A percentile compares a stretch with the other conserved stretches of the same genome.
Evolutionary conservation across 2,113 vertebrate genomes (phyloP).

Genomic region (Corvus hawaiiensis): DNA sequence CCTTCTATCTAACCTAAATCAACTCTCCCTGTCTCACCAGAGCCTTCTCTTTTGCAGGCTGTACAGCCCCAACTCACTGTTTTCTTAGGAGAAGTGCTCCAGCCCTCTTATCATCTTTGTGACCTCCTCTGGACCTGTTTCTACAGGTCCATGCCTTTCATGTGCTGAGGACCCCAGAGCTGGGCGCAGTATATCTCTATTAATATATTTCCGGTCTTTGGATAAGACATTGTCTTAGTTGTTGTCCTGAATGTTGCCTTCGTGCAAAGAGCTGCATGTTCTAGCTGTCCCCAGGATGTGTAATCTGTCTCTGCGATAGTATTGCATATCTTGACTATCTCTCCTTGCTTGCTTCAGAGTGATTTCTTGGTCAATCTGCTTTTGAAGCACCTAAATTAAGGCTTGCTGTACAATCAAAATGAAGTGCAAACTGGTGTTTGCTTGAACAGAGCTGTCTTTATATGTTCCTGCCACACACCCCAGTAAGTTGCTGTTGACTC

Average conservation of each 20-base stretch:
- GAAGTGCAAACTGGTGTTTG: neutral
- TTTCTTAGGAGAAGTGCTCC: neutral
- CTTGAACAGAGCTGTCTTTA: neutral
- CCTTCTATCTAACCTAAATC: neutral
- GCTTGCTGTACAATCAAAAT: neutral
- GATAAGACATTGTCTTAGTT: neutral
- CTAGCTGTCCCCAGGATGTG: neutral
- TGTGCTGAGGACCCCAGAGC: neutral
- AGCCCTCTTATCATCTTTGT: neutral
- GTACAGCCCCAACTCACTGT: neutral
- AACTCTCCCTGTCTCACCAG: neutral
- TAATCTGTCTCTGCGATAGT: neutral
- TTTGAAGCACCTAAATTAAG: neutral
- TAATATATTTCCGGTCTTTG: neutral
- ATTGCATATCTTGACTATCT: neutral
- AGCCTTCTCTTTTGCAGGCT: neutral
- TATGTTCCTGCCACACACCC: neutral
- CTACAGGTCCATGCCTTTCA: neutral
- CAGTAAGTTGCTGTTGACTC: neutral
- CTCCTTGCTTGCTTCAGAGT: neutral
- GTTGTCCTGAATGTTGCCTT: neutral
- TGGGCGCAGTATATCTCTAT: neutral
- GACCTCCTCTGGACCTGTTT: neutral
- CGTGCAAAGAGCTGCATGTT: neutral
- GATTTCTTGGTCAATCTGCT: neutral